Evolutionary conservation across 1,140 invertebrate species (phyloP).

Genomic region (Pseudomyrmex sp.): DNA sequence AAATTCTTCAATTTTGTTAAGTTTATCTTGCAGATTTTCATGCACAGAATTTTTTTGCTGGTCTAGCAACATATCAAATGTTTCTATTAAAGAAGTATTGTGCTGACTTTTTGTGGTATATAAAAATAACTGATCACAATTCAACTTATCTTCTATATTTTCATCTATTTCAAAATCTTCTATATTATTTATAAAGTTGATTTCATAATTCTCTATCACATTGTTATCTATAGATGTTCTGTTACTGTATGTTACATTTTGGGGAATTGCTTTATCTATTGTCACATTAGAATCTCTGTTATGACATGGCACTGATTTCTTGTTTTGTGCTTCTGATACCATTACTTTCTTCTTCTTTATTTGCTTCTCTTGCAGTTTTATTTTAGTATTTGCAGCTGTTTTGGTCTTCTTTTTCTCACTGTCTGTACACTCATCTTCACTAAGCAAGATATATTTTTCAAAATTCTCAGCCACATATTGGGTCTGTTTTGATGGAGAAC

Average conservation of each 20-base stretch:
- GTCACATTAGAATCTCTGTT: too few species aligned
- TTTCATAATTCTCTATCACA: not conserved
- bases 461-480: not conserved
- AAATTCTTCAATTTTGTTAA: not conserved
- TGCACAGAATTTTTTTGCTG: conserved; percentile 13
- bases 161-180: not conserved
- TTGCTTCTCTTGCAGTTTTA: not conserved
- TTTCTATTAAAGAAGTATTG: not conserved
- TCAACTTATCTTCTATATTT: not conserved
- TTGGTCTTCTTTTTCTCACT: not conserved
- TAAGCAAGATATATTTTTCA: not conserved
- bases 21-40: conserved; percentile 7
- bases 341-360: not conserved
- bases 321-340: not conserved
- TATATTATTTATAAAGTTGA: not conserved
- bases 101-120: not conserved
- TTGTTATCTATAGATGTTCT: not conserved
- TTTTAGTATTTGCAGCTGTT: not conserved
- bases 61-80: not conserved
- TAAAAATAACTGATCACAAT: conserved; percentile 9
- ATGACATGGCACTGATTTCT: not conserved
- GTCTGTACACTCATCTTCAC: not conserved
- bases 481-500: not conserved
- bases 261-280: not conserved
- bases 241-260: not conserved